phyloP scores from a whole-genome alignment of 2,113 vertebrate genomes.

The Sinocyclocheilus rhinocerous region DNA sequence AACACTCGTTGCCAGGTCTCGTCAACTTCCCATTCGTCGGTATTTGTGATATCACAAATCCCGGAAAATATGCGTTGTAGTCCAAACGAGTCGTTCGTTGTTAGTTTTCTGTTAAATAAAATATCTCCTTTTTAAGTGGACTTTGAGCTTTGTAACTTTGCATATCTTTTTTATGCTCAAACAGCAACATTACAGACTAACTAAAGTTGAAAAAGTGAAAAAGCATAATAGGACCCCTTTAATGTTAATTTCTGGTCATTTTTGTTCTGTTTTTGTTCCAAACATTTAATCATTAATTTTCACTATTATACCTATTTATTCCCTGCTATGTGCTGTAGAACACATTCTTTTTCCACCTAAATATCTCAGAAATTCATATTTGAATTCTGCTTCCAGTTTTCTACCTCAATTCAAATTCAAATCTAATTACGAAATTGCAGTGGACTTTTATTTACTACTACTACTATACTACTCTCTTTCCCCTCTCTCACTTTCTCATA shows the following conservation, averaged over 20 bases:
- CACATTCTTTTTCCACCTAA: background rate
- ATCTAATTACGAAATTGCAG: background rate
- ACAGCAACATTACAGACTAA: too few relatives aligned
- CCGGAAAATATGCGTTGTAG: too few relatives aligned
- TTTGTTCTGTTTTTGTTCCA: background rate
- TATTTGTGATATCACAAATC: too few relatives aligned
- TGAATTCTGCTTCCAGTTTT: background rate
- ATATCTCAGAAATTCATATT: background rate
- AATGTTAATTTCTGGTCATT: background rate
- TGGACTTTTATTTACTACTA: background rate
- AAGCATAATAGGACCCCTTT: too few relatives aligned
- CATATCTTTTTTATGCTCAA: too few relatives aligned
- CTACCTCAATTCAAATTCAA: background rate
- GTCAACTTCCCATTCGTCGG: too few relatives aligned
- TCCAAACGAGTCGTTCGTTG: too few relatives aligned
- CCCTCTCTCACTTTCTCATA: slow-evolving; percentile 48
- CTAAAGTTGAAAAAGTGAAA: too few relatives aligned
- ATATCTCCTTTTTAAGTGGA: too few relatives aligned
- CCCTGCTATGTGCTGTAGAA: background rate
- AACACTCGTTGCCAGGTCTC: too few relatives aligned
- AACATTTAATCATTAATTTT: background rate
- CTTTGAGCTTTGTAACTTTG: too few relatives aligned
- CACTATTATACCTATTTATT: background rate
- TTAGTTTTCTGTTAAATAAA: too few relatives aligned
- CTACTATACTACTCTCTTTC: slow-evolving; percentile 71